Evolutionary conservation across 2,113 vertebrate species (phyloP).

Genomic region (Leptobrachium ailaonicum): DNA sequence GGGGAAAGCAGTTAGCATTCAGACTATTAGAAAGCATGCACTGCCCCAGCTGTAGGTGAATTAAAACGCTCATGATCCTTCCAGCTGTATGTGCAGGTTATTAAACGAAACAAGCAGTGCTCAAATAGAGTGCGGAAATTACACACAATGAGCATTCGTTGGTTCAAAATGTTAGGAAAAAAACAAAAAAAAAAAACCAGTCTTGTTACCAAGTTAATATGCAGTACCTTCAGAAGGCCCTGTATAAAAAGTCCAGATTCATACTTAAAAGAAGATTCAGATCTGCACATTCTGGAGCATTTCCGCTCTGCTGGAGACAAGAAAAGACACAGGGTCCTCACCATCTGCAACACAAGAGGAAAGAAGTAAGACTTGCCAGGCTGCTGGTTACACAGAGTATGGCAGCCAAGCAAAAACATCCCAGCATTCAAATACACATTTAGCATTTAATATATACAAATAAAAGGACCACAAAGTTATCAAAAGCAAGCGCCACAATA

Average conservation of each 20-base stretch:
- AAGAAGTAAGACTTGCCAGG: background rate
- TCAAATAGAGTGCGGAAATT: no score
- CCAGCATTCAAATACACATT: background rate
- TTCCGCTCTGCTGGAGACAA: constrained; percentile 88
- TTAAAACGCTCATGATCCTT: no score
- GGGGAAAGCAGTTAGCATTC: no score
- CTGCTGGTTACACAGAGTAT: background rate
- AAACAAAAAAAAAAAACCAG: no score
- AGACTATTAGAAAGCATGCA: no score
- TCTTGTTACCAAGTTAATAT: no score
- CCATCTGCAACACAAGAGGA: constrained; percentile 76
- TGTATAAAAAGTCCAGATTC: constrained; percentile 96
- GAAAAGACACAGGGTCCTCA: constrained; percentile 91
- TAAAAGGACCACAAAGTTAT: constrained; percentile 4
- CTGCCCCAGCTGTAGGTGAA: no score
- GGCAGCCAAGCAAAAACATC: background rate
- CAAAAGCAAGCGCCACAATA: no score
- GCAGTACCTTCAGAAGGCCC: constrained; percentile 88
- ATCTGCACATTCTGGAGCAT: constrained; percentile 88
- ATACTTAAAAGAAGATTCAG: constrained; percentile 86
- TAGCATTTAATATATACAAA: background rate
- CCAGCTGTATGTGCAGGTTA: no score
- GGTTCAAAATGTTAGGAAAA: no score
- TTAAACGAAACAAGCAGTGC: no score
- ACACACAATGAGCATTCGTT: no score